These are phyloP conservation scores for Drosophila kanapiae DNA, from an alignment of 1,140 invertebrate species.

Conservation along the genomic window DNA sequence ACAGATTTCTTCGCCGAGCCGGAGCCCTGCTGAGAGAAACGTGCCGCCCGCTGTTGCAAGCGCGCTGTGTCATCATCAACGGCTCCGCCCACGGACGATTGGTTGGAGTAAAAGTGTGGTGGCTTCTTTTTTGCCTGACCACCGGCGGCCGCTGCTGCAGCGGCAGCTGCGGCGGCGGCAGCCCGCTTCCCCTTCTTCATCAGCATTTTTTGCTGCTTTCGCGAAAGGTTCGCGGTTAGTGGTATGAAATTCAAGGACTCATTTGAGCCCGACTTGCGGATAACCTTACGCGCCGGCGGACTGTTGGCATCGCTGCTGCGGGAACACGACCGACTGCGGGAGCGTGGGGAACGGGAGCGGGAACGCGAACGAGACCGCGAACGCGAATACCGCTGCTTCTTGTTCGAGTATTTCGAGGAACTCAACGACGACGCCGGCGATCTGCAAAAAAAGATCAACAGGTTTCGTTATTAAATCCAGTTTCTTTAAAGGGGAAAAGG, in stretches of 20 bases:
- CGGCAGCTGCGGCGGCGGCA: conserved; percentile 49
- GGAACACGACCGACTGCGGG: conserved; percentile 69
- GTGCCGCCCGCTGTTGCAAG: conserved; percentile 93
- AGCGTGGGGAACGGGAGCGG: conserved; percentile 61
- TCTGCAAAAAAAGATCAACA: conserved; percentile 31
- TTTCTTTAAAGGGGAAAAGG: background rate
- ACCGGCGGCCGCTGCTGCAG: conserved; percentile 8
- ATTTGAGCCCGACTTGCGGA: conserved; percentile 65
- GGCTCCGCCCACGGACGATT: conserved; percentile 87
- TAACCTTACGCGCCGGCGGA: conserved; percentile 72
- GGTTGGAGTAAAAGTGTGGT: conserved; percentile 88
- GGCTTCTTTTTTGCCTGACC: conserved; percentile 86
- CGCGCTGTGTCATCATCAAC: conserved; percentile 90
- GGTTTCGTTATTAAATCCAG: background rate
- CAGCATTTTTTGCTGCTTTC: conserved; percentile 74
- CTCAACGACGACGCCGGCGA: conserved; percentile 56
- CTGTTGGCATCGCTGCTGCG: conserved; percentile 61
- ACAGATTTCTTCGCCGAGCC: conserved; percentile 78
- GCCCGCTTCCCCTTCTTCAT: conserved; percentile 86
- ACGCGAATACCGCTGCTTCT: conserved; percentile 74
- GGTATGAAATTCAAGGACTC: conserved; percentile 76
- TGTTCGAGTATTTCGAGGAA: conserved; percentile 69
- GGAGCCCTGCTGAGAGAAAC: conserved; percentile 88
- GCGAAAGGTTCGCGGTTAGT: conserved; percentile 64
- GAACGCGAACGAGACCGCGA: conserved; percentile 66